Evolutionary conservation across 2,113 vertebrate species (phyloP).

Genomic region (Tupaia tana): DNA sequence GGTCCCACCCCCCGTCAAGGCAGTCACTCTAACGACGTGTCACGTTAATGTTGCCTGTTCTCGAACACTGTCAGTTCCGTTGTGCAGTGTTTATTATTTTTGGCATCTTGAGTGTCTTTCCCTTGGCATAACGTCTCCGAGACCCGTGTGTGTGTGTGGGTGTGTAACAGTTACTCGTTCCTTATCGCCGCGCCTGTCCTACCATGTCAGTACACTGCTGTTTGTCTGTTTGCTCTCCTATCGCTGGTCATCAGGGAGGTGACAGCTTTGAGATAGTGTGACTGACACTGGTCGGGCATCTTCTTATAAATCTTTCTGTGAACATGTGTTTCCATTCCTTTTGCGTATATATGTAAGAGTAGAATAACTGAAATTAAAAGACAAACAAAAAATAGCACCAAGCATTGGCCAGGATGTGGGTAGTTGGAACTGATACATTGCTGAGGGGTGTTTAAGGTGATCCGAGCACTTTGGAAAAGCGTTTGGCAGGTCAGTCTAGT

Average conservation of each 20-base stretch:
- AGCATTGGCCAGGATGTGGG: not conserved
- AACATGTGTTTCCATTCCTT: not conserved
- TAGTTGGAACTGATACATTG: not conserved
- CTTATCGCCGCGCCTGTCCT: not conserved
- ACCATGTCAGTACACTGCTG: not conserved
- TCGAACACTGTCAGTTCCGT: not conserved
- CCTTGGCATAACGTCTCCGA: not conserved
- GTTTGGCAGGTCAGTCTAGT: not conserved
- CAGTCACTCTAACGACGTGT: not conserved
- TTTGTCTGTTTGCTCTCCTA: not conserved
- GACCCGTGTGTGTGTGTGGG: not conserved
- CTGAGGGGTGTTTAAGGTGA: not conserved
- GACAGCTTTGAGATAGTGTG: not conserved
- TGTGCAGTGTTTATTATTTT: not conserved
- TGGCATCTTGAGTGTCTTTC: not conserved
- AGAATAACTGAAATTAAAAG: not conserved
- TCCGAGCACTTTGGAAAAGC: not conserved
- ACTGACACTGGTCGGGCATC: not conserved
- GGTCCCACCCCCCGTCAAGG: not conserved
- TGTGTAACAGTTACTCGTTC: not conserved
- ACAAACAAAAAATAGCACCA: not conserved
- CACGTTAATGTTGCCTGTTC: not conserved
- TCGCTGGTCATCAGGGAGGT: not conserved
- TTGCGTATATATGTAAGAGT: not conserved
- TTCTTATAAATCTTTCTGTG: not conserved